phyloP scores from a whole-genome alignment of 1,140 invertebrate genomes.

The Tenebrio molitor region DNA sequence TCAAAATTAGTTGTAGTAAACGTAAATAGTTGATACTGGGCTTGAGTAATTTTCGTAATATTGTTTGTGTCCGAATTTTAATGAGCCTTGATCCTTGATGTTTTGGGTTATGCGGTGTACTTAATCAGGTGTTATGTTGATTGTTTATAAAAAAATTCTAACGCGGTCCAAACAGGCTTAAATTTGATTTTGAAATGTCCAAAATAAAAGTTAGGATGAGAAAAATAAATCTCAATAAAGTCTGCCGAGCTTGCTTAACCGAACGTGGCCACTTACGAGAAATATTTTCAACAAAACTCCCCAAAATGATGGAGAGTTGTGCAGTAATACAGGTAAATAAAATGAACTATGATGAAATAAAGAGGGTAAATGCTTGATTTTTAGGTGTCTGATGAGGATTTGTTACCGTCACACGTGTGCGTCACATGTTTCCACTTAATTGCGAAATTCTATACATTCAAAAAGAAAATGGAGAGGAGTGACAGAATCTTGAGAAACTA shows the following conservation, averaged over 20 bases:
- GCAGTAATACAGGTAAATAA: slow-evolving; percentile 54
- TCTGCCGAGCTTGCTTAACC: slow-evolving; percentile 57
- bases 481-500: slow-evolving; percentile 51
- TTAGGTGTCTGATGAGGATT: slow-evolving; percentile 56
- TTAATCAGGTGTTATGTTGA: not conserved
- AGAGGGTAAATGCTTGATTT: too few relatives aligned
- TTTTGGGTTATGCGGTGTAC: not conserved
- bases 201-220: slow-evolving; percentile 43
- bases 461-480: slow-evolving; percentile 56
- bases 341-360: too few relatives aligned
- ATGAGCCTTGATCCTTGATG: too few relatives aligned
- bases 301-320: slow-evolving; percentile 58
- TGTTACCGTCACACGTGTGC: slow-evolving; percentile 56
- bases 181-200: too few relatives aligned
- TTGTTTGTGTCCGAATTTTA: too few relatives aligned
- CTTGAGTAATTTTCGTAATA: too few relatives aligned
- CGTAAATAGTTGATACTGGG: too few relatives aligned
- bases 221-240: slow-evolving; percentile 52
- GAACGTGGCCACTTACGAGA: slow-evolving; percentile 54
- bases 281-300: slow-evolving; percentile 53
- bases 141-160: slow-evolving; percentile 1
- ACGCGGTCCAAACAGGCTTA: too few relatives aligned
- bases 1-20: too few relatives aligned
- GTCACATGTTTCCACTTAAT: slow-evolving; percentile 56
- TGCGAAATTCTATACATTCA: slow-evolving; percentile 57